Percentiles rank a stretch among this genome's conserved stretches.
Conservation (phyloP, 2,113 vertebrate species). For the Cranoglanis bouderius region DNA sequence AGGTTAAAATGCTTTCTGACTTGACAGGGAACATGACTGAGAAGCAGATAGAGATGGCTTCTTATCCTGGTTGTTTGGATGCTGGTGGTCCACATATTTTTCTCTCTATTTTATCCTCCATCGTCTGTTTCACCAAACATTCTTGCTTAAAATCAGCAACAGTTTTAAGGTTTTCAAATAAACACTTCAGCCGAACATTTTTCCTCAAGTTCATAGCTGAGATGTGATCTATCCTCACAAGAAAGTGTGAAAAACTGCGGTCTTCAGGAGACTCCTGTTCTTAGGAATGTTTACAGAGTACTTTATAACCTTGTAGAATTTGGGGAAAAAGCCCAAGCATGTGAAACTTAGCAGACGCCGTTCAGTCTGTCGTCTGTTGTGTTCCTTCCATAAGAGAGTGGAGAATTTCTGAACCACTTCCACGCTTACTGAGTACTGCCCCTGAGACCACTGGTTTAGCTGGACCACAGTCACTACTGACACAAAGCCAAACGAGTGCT, state of each 20-base stretch:
- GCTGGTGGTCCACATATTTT: background rate
- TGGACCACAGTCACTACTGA: conserved; percentile 66
- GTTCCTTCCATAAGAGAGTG: conserved; percentile 65
- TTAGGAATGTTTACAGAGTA: conserved; percentile 58
- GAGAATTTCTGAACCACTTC: conserved; percentile 71
- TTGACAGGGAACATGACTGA: background rate
- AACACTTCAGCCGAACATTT: background rate
- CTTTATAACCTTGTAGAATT: conserved; percentile 63
- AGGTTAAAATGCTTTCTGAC: background rate
- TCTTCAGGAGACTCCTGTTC: conserved; percentile 63
- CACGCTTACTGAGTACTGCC: conserved; percentile 66
- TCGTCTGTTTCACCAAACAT: background rate
- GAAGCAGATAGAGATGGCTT: background rate
- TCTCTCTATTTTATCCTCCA: background rate
- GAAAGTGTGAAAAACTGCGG: conserved; percentile 71
- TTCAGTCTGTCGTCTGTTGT: conserved; percentile 45
- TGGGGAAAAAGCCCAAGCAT: conserved; percentile 52
- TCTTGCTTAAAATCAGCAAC: background rate
- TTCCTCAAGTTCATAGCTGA: background rate
- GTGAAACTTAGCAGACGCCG: conserved; percentile 54
- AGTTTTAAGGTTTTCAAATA: background rate
- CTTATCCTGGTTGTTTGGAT: background rate
- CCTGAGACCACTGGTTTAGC: conserved; percentile 61
- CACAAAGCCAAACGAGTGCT: conserved; percentile 60
- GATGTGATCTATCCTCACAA: conserved; percentile 59